Evolutionary conservation across 1,140 invertebrate genomes (phyloP).

Genomic region (Saccostrea echinata): DNA sequence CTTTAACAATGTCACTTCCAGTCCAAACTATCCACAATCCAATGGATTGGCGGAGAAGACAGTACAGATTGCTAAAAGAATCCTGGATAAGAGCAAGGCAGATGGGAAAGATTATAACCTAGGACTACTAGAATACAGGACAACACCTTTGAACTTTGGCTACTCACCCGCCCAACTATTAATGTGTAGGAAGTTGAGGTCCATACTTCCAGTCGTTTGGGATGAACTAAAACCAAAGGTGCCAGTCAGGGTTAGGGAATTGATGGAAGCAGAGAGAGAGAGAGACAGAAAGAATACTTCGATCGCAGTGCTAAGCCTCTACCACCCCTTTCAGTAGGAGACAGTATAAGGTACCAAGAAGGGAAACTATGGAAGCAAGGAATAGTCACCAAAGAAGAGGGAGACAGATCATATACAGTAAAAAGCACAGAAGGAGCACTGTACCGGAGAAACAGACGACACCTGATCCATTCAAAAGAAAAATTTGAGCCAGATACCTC

Average conservation of each 20-base stretch:
- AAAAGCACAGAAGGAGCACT: too few relatives aligned
- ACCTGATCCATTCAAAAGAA: too few relatives aligned
- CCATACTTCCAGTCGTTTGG: neutral
- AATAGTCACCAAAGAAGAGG: neutral
- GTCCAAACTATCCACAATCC: conserved; percentile 21
- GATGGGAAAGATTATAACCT: too few relatives aligned
- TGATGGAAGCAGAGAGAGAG: neutral
- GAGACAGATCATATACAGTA: too few relatives aligned
- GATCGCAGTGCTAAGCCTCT: neutral
- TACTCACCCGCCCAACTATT: conserved; percentile 26
- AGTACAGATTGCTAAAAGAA: neutral
- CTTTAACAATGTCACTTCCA: neutral
- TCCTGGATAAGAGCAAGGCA: too few relatives aligned
- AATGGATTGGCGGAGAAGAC: conserved; percentile 4
- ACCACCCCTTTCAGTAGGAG: neutral
- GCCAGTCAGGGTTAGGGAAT: neutral
- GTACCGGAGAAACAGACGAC: too few relatives aligned
- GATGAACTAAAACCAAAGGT: neutral
- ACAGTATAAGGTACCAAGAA: neutral
- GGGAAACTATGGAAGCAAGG: neutral
- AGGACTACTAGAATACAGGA: too few relatives aligned
- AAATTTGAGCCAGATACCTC: too few relatives aligned
- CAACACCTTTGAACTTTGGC: too few relatives aligned
- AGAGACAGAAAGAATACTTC: neutral
- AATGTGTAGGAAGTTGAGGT: conserved; percentile 1